These are phyloP conservation scores for Anoplolepis gracilipes DNA, from an alignment of 1,140 invertebrate species.

Conservation along the genomic window DNA sequence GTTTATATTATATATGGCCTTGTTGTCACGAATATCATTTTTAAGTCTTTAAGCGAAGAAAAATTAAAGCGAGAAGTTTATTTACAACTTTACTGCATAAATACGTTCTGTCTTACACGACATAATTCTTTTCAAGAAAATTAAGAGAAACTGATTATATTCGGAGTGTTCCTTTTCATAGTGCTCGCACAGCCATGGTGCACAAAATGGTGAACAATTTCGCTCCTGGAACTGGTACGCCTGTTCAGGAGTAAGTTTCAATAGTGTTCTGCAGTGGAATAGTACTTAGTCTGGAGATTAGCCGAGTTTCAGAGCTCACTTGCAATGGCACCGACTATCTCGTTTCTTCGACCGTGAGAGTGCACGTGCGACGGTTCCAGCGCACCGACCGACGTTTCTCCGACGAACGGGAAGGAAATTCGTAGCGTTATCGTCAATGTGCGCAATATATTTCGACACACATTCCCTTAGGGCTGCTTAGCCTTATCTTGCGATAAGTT, in stretches of 20 bases:
- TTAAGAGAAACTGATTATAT: slow-evolving; percentile 13
- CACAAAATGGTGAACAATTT: slow-evolving; percentile 49
- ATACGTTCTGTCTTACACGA: neutral
- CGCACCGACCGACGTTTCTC: slow-evolving; percentile 20
- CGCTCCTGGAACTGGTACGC: neutral
- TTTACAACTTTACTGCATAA: neutral
- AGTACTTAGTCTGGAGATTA: slow-evolving; percentile 65
- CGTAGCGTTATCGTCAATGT: slow-evolving; percentile 65
- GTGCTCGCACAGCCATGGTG: neutral
- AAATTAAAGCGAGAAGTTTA: too few species aligned
- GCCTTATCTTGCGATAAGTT: slow-evolving; percentile 63
- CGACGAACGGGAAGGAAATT: slow-evolving; percentile 57
- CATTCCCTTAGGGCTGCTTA: slow-evolving; percentile 54
- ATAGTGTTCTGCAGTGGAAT: slow-evolving; percentile 40
- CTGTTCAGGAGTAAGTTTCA: slow-evolving; percentile 28
- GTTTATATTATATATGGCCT: too few species aligned
- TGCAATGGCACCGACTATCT: slow-evolving; percentile 59
- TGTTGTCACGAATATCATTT: too few species aligned
- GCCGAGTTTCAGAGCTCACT: slow-evolving; percentile 65
- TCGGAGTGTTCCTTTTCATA: neutral
- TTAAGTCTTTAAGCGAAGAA: too few species aligned
- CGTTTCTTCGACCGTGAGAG: slow-evolving; percentile 41
- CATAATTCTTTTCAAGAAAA: neutral
- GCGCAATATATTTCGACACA: slow-evolving; percentile 62
- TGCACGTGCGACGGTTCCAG: slow-evolving; percentile 3